phyloP scores from a whole-genome alignment of 2,888 invertebrate species.

The Sympetrum striolatum region DNA sequence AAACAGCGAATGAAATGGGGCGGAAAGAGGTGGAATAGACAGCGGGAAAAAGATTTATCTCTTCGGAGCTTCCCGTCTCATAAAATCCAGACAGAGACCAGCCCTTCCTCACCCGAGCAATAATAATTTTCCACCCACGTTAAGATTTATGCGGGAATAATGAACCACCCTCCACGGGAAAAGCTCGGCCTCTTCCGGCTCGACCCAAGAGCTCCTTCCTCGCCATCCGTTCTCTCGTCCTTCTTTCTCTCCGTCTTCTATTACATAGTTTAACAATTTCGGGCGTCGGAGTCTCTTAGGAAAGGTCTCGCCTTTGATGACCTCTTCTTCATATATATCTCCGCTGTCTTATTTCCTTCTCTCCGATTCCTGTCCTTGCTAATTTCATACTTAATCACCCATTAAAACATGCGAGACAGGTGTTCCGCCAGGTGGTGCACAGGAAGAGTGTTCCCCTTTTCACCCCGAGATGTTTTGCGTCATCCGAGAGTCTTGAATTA shows the following conservation, averaged over 20 bases:
- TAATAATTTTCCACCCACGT: constrained; percentile 36
- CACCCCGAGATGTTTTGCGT: no score
- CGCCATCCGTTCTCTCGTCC: neutral
- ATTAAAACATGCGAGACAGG: neutral
- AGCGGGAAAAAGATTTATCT: constrained; percentile 31
- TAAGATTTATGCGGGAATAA: constrained; percentile 40
- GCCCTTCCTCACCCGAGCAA: constrained; percentile 33
- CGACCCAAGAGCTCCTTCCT: neutral
- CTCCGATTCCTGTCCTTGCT: neutral
- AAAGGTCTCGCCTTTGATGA: neutral
- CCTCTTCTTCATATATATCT: neutral
- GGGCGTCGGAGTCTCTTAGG: neutral
- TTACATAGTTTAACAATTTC: neutral
- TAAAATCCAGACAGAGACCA: constrained; percentile 40
- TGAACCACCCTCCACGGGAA: neutral
- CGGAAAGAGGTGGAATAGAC: constrained; percentile 22
- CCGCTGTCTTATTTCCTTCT: neutral
- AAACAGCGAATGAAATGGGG: neutral
- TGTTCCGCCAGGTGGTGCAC: no score
- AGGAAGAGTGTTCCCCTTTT: no score
- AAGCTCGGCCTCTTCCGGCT: neutral
- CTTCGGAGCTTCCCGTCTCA: constrained; percentile 18
- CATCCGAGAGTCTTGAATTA: no score
- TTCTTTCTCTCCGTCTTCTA: neutral
- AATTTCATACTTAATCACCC: neutral